Evolutionary conservation across 1,140 invertebrate species (phyloP).

Genomic region (Drosophila truncata): DNA sequence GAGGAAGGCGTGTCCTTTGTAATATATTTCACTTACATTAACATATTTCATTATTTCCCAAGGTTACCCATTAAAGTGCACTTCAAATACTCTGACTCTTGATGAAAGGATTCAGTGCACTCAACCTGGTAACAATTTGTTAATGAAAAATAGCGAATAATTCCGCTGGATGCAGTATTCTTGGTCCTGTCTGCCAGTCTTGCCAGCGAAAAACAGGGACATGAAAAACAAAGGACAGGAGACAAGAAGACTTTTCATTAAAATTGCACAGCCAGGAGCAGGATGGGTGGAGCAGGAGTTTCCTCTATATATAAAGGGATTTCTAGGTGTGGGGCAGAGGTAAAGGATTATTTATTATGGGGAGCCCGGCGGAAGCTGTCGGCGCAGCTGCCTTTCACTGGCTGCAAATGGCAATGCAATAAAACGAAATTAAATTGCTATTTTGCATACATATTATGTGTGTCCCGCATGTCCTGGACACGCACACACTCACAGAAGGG

Average conservation of each 20-base stretch:
- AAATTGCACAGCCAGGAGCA: slow-evolving; percentile 45
- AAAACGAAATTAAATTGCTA: slow-evolving; percentile 84
- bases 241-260: slow-evolving; percentile 64
- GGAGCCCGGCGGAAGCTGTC: slow-evolving; percentile 37
- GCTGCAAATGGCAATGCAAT: slow-evolving; percentile 80
- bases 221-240: slow-evolving; percentile 43
- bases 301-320: slow-evolving; percentile 1
- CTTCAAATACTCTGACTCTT: neutral
- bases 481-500: slow-evolving; percentile 9
- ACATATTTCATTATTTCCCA: neutral
- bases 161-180: slow-evolving; percentile 9
- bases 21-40: neutral
- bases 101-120: slow-evolving; percentile 5
- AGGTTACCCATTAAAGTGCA: neutral
- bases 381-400: slow-evolving; percentile 73
- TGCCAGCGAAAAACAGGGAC: slow-evolving; percentile 42
- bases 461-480: slow-evolving; percentile 55
- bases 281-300: too few species aligned
- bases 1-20: neutral
- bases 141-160: slow-evolving; percentile 57
- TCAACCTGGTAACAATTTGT: slow-evolving; percentile 25
- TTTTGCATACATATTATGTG: slow-evolving; percentile 77
- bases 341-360: slow-evolving; percentile 77
- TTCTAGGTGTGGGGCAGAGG: slow-evolving; percentile 5
- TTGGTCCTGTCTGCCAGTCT: slow-evolving; percentile 24